Evolutionary conservation across 2,888 invertebrate species (phyloP), one percentile per base, ranked within the genome.

Genomic region (Aphidius colemani): DNA sequence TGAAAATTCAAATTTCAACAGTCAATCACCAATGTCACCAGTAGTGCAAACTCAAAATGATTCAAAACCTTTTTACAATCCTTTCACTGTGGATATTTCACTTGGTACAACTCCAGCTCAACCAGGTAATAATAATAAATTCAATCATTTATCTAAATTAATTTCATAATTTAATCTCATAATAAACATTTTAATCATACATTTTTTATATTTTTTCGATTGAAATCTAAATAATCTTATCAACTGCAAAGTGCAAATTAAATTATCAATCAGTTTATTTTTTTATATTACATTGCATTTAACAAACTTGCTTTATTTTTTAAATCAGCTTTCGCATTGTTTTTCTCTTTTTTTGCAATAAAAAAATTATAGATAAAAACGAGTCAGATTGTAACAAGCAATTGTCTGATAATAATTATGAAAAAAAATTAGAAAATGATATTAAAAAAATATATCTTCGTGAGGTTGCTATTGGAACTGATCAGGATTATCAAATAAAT

Each of bases 401-500:
- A 30, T 55, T 65, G 53, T 6, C 51, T 9, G 66, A 66, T 6
- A 67, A 61, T 55, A 55, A 57, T 49, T 56, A 63, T 30, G 59
- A 59, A 57, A 67, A 61, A 45, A 57, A 45, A 46, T 30, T 6
- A 2, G 57, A 51, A 44, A 61, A 68, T 40, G 78, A 80, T 59
- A 70, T 79, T 8, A 78, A 78, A 69, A 81, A 80, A 66, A 76
- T 81, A 57, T 80, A 80, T 62, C 67, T 80, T 9, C 71, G 80
- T 18, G 81, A 81, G 61, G 74, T 81, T 5, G 81, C 81, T 1
- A 80, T 81, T 7, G 81, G 80, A 10, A 78, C 81, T 5, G 80
- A 81, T n/a, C 72, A 72, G 18, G 74, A 73, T 10, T 74, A 73
- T 50, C 69, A 72, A 8, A 40, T 64, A 11, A 64, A 61, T 61